phyloP scores from a whole-genome alignment of 2,888 invertebrate species.

The Xylocampa areola region DNA sequence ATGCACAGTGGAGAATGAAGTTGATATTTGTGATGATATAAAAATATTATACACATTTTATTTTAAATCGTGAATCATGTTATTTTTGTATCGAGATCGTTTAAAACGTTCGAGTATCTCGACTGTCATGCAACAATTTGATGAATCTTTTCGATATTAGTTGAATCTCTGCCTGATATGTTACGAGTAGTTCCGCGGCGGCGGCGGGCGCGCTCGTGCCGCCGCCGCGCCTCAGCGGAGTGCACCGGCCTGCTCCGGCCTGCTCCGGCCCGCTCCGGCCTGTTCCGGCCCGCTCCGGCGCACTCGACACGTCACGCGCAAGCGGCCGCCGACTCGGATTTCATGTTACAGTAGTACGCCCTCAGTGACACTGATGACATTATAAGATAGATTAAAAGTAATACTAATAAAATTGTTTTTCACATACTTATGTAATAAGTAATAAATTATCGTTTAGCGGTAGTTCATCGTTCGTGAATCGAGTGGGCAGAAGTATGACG shows the following conservation, averaged over 20 bases:
- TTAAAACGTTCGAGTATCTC: conserved; percentile 70
- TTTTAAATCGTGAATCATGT: conserved; percentile 81
- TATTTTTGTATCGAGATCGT: conserved; percentile 85
- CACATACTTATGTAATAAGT: conserved; percentile 88
- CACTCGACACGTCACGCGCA: conserved; percentile 53
- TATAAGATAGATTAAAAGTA: conserved; percentile 79
- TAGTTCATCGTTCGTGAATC: conserved; percentile 79
- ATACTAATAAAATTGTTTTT: conserved; percentile 83
- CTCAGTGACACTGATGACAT: conserved; percentile 73
- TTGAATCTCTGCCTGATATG: conserved; percentile 62
- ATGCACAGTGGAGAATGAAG: conserved; percentile 84
- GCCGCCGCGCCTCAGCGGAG: conserved; percentile 40
- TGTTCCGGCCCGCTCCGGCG: conserved; percentile 44
- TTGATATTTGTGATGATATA: conserved; percentile 82
- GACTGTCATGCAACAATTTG: conserved; percentile 65
- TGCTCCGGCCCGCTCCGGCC: conserved; percentile 1
- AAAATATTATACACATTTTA: conserved; percentile 76
- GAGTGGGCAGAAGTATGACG: conserved; percentile 72
- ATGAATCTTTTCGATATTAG: conserved; percentile 65
- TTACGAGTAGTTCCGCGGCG: conserved; percentile 44
- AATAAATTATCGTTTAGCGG: conserved; percentile 84
- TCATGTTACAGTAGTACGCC: conserved; percentile 72
- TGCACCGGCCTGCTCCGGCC: conserved; percentile 45
- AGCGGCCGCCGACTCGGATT: conserved; percentile 68
- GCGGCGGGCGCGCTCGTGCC: conserved; percentile 12